These are phyloP conservation scores for Macrophya annulata DNA, from an alignment of 2,888 invertebrate species.

Conservation along the genomic window DNA sequence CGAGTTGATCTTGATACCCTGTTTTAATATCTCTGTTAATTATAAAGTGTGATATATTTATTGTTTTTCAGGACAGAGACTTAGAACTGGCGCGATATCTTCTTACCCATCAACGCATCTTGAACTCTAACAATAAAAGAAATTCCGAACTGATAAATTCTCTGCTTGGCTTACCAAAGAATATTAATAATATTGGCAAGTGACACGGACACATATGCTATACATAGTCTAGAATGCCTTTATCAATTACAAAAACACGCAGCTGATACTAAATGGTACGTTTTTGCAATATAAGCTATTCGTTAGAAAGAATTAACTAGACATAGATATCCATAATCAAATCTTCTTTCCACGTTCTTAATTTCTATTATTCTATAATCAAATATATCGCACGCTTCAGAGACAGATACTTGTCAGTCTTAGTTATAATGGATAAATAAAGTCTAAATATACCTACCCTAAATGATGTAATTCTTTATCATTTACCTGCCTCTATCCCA, in stretches of 20 bases:
- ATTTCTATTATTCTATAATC: not conserved
- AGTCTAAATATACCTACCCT: not conserved
- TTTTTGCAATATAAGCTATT: conserved; percentile 4
- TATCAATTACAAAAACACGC: not conserved
- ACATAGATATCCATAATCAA: not conserved
- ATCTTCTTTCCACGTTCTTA: not conserved
- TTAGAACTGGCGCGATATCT: conserved; percentile 70
- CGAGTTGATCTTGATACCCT: not conserved
- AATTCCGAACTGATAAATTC: conserved; percentile 89
- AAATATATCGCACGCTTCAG: not conserved
- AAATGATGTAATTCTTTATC: conserved; percentile 2
- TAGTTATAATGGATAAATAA: conserved; percentile 26
- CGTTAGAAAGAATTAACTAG: not conserved
- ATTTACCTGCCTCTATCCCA: conserved; percentile 7
- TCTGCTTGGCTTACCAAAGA: conserved; percentile 88
- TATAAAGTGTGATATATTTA: not conserved
- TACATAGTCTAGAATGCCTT: conserved; percentile 6
- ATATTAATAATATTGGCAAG: conserved; percentile 88
- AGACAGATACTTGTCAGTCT: not conserved
- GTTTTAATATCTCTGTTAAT: not conserved
- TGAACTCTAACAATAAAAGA: conserved; percentile 81
- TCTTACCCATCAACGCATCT: conserved; percentile 67
- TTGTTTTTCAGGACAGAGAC: conserved; percentile 70
- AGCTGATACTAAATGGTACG: conserved; percentile 23
- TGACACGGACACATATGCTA: conserved; percentile 59